These are phyloP conservation scores for Crotalus viridis DNA, from an alignment of 2,113 vertebrate genomes.

Conservation along the genomic window DNA sequence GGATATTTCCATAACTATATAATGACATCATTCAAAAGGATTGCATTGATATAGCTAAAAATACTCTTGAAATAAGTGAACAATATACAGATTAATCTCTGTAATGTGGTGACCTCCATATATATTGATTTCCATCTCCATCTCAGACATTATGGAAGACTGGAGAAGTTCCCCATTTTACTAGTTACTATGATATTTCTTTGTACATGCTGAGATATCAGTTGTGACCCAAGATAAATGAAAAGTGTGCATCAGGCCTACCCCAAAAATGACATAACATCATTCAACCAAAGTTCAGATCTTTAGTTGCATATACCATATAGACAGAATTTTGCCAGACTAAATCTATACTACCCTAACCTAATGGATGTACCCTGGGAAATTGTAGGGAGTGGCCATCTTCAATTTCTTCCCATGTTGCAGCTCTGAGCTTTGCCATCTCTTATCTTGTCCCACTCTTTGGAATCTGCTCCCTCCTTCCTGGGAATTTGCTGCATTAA, in stretches of 20 bases:
- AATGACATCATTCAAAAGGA: background rate
- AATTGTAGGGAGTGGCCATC: background rate
- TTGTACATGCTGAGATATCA: background rate
- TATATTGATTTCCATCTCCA: background rate
- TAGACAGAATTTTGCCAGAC: background rate
- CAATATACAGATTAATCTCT: background rate
- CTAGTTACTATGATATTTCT: background rate
- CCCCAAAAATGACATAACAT: background rate
- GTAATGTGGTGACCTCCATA: background rate
- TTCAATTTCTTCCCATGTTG: background rate
- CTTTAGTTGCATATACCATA: background rate
- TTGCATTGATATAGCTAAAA: background rate
- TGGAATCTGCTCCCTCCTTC: background rate
- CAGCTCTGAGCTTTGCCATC: background rate
- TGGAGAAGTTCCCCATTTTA: background rate
- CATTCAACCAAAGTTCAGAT: background rate
- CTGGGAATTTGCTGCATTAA: background rate
- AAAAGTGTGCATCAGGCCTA: background rate
- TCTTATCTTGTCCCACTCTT: background rate
- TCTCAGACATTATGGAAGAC: background rate
- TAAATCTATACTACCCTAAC: background rate
- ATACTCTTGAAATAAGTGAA: background rate
- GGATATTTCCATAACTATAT: background rate
- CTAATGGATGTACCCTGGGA: background rate
- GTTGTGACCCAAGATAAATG: background rate